phyloP scores from a whole-genome alignment of 2,113 vertebrate species.

The Lagopus muta region DNA sequence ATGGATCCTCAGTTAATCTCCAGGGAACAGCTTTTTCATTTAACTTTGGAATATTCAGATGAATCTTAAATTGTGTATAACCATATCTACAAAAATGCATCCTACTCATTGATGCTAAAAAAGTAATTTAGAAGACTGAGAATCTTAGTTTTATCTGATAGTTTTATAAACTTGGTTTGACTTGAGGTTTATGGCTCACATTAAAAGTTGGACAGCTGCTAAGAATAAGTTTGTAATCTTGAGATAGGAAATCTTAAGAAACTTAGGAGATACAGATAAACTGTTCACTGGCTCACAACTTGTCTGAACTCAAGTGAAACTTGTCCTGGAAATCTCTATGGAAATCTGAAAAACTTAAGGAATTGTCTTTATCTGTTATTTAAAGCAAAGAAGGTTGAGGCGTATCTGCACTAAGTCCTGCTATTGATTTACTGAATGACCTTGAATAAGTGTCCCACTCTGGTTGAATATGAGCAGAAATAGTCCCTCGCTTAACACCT shows the following conservation, averaged over 20 bases:
- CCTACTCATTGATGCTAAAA: conserved; percentile 27
- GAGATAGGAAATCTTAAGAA: conserved; percentile 24
- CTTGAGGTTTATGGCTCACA: background rate
- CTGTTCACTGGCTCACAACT: background rate
- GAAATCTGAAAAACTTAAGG: background rate
- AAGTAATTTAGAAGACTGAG: conserved; percentile 9
- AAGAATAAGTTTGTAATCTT: conserved; percentile 36
- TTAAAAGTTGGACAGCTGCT: conserved; percentile 16
- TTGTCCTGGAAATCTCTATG: background rate
- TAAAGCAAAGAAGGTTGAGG: background rate
- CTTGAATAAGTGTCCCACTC: background rate
- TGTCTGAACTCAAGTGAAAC: background rate
- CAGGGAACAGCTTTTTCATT: conserved; percentile 5
- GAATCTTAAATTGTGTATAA: conserved; percentile 11
- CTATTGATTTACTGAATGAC: background rate
- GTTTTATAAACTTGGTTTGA: conserved; percentile 22
- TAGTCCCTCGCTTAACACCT: background rate
- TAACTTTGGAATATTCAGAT: conserved; percentile 31
- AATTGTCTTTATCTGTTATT: background rate
- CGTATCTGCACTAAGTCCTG: background rate
- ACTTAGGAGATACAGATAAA: background rate
- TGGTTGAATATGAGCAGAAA: background rate
- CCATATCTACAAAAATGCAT: background rate
- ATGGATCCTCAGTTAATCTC: background rate
- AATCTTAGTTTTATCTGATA: background rate